Base-by-base conservation (phyloP, 1,140 invertebrate species). In the Centruroides vittatus region DNA sequence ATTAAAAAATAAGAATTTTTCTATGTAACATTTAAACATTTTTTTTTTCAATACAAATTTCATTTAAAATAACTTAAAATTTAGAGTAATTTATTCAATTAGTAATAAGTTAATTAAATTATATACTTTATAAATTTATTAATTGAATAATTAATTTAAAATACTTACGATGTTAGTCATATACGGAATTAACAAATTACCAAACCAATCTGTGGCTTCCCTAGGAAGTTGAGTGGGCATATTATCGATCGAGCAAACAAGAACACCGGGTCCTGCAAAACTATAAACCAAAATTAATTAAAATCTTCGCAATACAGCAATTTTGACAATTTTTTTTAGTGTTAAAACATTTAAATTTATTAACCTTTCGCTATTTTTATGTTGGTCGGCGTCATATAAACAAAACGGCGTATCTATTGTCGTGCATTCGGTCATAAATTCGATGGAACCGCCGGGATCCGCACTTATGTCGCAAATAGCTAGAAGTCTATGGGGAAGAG, bases 341-440 rank as follows among this genome's bases (percentile, higher is more conserved):
- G 23, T 23, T 23, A 23, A 23, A 23, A 23, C 23, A 23, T 23
- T 23, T 23, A 23, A 23, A 23, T 23, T 23, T 49, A 23, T 61
- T 55, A 70, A 86, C 81, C 87, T 95, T 70, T 97, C 96, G 0
- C 85, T 93, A 65, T 96, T 90, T 72, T 94, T 95, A 71, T 99
- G 97, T 53, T 93, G 82, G 72, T 99, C 93, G 4, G 96, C 95
- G 75, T 99, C 95, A 72, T 99, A 99, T 0, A 99, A 79, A 73
- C 91, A 97, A 74, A 99, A 99, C 0, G 96, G 96, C 12, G 90
- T 96, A 70, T 99, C 96, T 57, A 99, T 99, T 0, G 95, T 99
- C 0, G 97, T 99, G 70, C 95, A 99, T 71, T 99, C 95, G 69
- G 95, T 94, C 95, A 99, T 98, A 70, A 99, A 99, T 76, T 99